phyloP scores from a whole-genome alignment of 2,113 vertebrate genomes.

The Spermophilus dauricus region DNA sequence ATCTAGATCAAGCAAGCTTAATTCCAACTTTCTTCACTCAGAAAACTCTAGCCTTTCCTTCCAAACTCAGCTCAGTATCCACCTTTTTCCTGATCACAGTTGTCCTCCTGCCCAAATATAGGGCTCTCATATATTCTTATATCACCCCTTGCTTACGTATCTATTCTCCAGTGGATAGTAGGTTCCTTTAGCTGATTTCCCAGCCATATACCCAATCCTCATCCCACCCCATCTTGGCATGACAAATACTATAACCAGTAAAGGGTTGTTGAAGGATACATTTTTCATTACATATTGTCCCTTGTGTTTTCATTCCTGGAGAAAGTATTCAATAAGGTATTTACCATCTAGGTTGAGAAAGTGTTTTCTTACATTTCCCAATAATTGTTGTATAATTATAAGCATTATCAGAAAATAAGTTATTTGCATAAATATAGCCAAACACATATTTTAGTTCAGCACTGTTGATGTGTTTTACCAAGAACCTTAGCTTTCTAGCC shows the following conservation, averaged over 20 bases:
- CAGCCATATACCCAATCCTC: neutral
- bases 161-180: neutral
- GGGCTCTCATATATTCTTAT: neutral
- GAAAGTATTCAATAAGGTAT: slow-evolving; percentile 49
- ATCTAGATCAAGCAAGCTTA: slow-evolving; percentile 11
- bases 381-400: slow-evolving; percentile 65
- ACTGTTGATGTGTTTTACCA: slow-evolving; percentile 59
- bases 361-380: slow-evolving; percentile 44
- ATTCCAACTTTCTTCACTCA: neutral
- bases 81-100: neutral
- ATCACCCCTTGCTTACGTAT: neutral
- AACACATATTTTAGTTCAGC: slow-evolving; percentile 58
- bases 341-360: slow-evolving; percentile 30
- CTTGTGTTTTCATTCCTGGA: slow-evolving; percentile 26
- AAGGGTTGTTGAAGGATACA: neutral
- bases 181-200: neutral
- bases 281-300: slow-evolving; percentile 9
- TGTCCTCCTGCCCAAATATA: neutral
- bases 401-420: slow-evolving; percentile 67
- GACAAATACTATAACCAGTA: slow-evolving; percentile 7
- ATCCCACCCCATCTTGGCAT: neutral
- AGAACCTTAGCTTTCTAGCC: slow-evolving; percentile 62
- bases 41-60: slow-evolving; percentile 26
- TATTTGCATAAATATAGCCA: slow-evolving; percentile 73
- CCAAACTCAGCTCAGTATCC: neutral